These are phyloP conservation scores for Agriopis aurantiaria DNA, from an alignment of 2,888 invertebrate species.

Conservation along the genomic window DNA sequence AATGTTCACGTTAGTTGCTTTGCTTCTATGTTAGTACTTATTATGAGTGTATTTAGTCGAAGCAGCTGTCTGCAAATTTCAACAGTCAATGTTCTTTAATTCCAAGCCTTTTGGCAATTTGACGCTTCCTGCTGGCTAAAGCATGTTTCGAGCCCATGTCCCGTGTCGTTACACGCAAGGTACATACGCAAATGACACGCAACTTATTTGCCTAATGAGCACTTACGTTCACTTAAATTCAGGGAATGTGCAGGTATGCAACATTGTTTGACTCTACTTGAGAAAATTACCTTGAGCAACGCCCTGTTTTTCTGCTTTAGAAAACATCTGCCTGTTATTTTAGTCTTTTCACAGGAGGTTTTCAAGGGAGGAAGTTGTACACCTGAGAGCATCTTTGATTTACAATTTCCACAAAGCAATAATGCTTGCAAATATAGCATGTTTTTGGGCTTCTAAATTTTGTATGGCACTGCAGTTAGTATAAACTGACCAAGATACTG, in stretches of 20 bases:
- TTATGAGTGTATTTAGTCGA: no score
- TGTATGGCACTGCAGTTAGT: no score
- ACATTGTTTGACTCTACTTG: constrained; percentile 4
- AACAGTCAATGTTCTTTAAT: no score
- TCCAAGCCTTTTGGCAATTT: neutral
- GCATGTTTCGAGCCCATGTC: neutral
- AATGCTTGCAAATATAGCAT: no score
- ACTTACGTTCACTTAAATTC: constrained; percentile 5
- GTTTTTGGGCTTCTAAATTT: no score
- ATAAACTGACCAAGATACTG: no score
- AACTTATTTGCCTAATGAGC: constrained; percentile 9
- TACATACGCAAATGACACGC: constrained; percentile 1
- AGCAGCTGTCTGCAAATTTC: no score
- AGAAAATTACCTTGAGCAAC: neutral
- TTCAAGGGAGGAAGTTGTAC: neutral
- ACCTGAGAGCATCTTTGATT: no score
- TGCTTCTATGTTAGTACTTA: no score
- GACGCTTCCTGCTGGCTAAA: neutral
- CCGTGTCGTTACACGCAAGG: neutral
- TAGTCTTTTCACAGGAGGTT: neutral
- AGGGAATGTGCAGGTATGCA: neutral
- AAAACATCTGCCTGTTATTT: neutral
- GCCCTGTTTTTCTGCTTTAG: neutral
- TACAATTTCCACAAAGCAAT: no score
- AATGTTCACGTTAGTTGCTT: no score